Percentiles rank a stretch among this genome's conserved stretches.
phyloP scores from a whole-genome alignment of 1,140 invertebrate species.

The Brachionus paranguensis region DNA sequence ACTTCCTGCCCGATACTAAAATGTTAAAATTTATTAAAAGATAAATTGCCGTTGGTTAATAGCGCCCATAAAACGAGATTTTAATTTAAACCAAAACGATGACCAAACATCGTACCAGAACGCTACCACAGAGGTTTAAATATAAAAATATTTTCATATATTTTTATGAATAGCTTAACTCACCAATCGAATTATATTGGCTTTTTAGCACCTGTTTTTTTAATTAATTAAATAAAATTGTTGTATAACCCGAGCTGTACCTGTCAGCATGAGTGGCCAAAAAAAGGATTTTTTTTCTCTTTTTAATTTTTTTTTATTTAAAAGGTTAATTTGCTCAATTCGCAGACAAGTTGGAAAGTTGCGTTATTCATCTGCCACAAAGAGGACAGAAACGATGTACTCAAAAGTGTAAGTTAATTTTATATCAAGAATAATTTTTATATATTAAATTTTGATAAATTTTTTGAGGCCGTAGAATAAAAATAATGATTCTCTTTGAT shows the following conservation, averaged over 20 bases:
- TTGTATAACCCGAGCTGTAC: not conserved
- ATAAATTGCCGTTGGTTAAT: conserved; percentile 40
- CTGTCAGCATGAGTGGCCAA: not conserved
- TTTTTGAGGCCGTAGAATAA: no score
- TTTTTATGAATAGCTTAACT: conserved; percentile 15
- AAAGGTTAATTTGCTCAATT: conserved; percentile 35
- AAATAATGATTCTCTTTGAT: no score
- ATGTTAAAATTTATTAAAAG: not conserved
- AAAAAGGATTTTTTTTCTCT: not conserved
- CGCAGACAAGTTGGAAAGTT: conserved; percentile 40
- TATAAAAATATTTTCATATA: conserved; percentile 28
- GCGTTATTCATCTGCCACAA: conserved; percentile 16
- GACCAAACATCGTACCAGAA: not conserved
- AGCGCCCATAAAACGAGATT: conserved; percentile 21
- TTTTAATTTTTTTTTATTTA: not conserved
- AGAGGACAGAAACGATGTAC: conserved; percentile 16
- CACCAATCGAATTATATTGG: not conserved
- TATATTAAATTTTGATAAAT: not conserved
- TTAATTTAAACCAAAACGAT: conserved; percentile 31
- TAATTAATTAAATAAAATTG: not conserved
- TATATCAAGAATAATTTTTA: not conserved
- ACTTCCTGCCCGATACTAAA: not conserved
- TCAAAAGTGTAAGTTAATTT: conserved; percentile 54
- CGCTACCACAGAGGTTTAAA: conserved; percentile 10
- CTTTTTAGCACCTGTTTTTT: not conserved